These are phyloP conservation scores for Melipona bicolor DNA, from an alignment of 2,888 invertebrate genomes.

Conservation along the genomic window DNA sequence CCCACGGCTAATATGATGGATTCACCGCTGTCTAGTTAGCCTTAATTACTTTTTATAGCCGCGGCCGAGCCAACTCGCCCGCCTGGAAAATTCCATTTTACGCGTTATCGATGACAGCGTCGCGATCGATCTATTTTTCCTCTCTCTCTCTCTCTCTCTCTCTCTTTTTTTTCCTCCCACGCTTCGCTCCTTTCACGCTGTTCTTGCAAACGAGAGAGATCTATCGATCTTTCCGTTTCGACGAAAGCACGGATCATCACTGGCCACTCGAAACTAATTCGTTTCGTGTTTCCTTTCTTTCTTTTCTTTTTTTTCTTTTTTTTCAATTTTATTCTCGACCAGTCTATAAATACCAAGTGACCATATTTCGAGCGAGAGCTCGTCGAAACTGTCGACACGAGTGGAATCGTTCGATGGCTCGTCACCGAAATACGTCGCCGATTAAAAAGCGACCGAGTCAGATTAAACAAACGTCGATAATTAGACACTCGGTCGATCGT, in stretches of 20 bases:
- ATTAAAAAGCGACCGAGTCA: neutral
- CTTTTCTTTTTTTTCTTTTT: neutral
- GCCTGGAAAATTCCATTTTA: neutral
- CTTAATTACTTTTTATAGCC: conserved; percentile 21
- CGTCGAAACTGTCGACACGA: neutral
- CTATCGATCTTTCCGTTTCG: neutral
- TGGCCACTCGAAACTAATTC: too few relatives aligned
- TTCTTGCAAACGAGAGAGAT: neutral
- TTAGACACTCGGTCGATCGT: neutral
- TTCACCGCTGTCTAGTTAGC: conserved; percentile 30
- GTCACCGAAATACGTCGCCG: too few relatives aligned
- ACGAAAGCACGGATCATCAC: neutral
- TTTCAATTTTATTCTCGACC: neutral
- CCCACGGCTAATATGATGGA: conserved; percentile 39
- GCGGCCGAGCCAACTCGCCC: neutral
- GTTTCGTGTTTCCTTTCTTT: neutral
- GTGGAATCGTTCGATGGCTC: neutral
- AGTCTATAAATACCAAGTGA: neutral
- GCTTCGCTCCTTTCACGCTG: neutral
- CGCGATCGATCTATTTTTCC: neutral
- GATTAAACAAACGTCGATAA: conserved; percentile 1
- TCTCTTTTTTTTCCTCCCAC: neutral
- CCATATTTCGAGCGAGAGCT: neutral
- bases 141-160: too few relatives aligned
- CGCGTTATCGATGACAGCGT: neutral